Conservation (phyloP, 1,140 invertebrate species). For the Zaprionus ghesquierei region DNA sequence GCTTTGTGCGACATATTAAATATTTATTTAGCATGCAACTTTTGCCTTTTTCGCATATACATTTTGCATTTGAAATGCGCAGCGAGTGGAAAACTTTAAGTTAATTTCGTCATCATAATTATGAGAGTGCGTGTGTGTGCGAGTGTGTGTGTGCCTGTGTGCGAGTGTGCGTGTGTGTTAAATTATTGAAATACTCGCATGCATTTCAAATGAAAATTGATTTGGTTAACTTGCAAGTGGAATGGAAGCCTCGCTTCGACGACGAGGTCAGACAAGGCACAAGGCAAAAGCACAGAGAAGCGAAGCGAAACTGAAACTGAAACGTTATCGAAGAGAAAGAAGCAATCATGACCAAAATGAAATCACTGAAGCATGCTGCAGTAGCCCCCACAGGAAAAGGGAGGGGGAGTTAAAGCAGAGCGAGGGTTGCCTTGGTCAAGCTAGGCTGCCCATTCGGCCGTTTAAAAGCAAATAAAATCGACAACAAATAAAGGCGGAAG, state of each 20-base stretch:
- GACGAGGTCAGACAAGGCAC: background rate
- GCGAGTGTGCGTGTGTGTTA: background rate
- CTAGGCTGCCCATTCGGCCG: constrained; percentile 46
- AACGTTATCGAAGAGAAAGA: constrained; percentile 21
- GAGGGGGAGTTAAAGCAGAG: background rate
- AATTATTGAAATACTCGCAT: constrained; percentile 43
- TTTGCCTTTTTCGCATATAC: constrained; percentile 23
- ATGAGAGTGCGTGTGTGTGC: background rate
- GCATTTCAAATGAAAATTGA: constrained; percentile 59
- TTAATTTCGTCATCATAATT: constrained; percentile 37
- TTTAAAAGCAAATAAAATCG: constrained; percentile 74
- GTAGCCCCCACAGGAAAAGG: background rate
- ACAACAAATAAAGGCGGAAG: constrained; percentile 1
- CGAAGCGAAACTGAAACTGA: background rate
- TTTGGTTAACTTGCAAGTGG: constrained; percentile 36
- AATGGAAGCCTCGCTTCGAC: constrained; percentile 20
- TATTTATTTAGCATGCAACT: constrained; percentile 65
- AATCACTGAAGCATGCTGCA: constrained; percentile 50
- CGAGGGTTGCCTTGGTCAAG: constrained; percentile 32
- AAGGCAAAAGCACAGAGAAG: background rate
- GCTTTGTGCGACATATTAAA: constrained; percentile 49
- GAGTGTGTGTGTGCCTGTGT: background rate
- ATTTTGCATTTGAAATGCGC: constrained; percentile 51
- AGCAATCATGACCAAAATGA: constrained; percentile 56
- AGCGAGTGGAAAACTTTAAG: constrained; percentile 13